These are phyloP conservation scores for Syrphus vitripennis DNA, from an alignment of 2,888 invertebrate genomes.

Conservation along the genomic window DNA sequence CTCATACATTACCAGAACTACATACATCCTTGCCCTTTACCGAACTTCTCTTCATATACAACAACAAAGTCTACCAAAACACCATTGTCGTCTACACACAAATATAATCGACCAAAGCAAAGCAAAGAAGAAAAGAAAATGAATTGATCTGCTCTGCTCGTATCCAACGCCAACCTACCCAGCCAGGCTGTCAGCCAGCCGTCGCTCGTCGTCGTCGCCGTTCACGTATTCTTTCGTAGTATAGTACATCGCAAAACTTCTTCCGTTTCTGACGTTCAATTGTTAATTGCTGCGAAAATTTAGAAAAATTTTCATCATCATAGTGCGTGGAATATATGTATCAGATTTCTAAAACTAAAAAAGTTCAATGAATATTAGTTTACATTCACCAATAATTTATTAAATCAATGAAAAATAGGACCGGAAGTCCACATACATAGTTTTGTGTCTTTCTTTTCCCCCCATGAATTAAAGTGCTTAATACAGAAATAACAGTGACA, in stretches of 20 bases:
- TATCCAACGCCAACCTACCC: neutral
- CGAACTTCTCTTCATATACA: neutral
- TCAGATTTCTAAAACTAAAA: neutral
- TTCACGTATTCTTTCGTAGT: slow-evolving; percentile 25
- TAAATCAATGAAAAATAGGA: neutral
- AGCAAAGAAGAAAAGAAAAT: neutral
- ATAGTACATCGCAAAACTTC: slow-evolving; percentile 65
- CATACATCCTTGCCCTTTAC: neutral
- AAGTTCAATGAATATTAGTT: neutral
- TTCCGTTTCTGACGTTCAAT: slow-evolving; percentile 43
- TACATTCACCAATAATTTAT: neutral
- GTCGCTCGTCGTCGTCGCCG: neutral
- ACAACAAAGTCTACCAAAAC: neutral
- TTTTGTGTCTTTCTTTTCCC: neutral
- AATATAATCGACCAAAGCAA: neutral
- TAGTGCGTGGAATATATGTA: slow-evolving; percentile 12
- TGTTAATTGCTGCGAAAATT: neutral
- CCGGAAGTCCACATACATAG: slow-evolving; percentile 26
- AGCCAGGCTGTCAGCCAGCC: slow-evolving; percentile 26
- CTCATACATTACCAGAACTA: neutral
- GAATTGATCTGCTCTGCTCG: neutral
- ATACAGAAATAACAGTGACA: neutral
- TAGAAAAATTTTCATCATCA: neutral
- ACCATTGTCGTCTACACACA: neutral
- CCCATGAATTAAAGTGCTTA: neutral